phyloP scores from a whole-genome alignment of 2,888 invertebrate genomes.

The Lochmaea capreae region DNA sequence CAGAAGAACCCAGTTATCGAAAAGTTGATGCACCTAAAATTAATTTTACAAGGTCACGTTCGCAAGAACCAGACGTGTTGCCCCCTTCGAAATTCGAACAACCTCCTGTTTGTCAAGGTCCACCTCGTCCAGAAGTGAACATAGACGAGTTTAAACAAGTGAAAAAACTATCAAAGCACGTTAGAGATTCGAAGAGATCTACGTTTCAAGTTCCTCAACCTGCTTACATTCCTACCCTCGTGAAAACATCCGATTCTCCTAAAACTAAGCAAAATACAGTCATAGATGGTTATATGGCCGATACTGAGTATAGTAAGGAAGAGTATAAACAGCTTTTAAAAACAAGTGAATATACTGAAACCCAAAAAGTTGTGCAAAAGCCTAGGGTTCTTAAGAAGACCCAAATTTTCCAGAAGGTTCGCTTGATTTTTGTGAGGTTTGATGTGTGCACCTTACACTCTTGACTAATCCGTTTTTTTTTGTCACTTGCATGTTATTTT shows the following conservation, averaged over 20 bases:
- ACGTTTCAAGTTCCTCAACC: slow-evolving; percentile 65
- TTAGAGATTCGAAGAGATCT: slow-evolving; percentile 56
- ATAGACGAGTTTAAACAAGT: slow-evolving; percentile 58
- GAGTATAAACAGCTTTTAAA: slow-evolving; percentile 59
- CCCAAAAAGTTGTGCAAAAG: slow-evolving; percentile 53
- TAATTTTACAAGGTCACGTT: slow-evolving; percentile 67
- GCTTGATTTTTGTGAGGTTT: slow-evolving; percentile 50
- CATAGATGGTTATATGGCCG: slow-evolving; percentile 76
- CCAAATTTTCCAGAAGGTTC: slow-evolving; percentile 62
- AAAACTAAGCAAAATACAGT: slow-evolving; percentile 67
- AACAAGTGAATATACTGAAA: slow-evolving; percentile 56
- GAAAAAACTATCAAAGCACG: slow-evolving; percentile 59
- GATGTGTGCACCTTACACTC: slow-evolving; percentile 24
- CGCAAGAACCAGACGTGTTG: slow-evolving; percentile 69
- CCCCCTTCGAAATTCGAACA: slow-evolving; percentile 70
- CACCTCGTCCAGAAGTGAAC: slow-evolving; percentile 61
- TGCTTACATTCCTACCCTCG: slow-evolving; percentile 52
- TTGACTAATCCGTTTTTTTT: slow-evolving; percentile 34
- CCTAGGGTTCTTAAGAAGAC: slow-evolving; percentile 59
- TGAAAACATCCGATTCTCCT: slow-evolving; percentile 64
- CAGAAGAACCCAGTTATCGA: slow-evolving; percentile 71
- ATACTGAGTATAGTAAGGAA: slow-evolving; percentile 63
- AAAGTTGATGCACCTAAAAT: slow-evolving; percentile 69
- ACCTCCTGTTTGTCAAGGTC: slow-evolving; percentile 65
- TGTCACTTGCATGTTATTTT: slow-evolving; percentile 31